phyloP scores from a whole-genome alignment of 2,888 invertebrate species.

The Metallyticus violacea region DNA sequence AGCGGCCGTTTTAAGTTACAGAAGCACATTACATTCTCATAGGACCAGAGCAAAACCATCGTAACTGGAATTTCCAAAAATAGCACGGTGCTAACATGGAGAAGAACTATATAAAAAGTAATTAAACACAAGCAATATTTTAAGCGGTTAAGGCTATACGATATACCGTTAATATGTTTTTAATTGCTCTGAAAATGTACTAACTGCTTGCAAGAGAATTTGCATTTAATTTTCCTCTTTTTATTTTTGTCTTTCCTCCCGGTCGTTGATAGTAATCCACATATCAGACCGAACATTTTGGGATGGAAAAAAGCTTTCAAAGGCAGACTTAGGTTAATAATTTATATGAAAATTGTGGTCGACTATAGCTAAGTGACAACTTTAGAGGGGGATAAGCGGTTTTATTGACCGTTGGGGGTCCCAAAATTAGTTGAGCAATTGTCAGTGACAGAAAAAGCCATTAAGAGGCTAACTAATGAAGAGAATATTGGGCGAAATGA shows the following conservation, averaged over 20 bases:
- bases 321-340: background rate
- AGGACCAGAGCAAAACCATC: too few species aligned
- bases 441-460: constrained; percentile 23
- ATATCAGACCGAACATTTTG: background rate
- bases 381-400: background rate
- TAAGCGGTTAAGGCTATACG: too few species aligned
- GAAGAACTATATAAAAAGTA: too few species aligned
- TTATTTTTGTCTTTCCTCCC: background rate
- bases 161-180: background rate
- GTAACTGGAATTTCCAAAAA: too few species aligned
- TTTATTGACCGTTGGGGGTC: background rate
- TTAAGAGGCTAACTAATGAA: constrained; percentile 23
- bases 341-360: background rate
- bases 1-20: too few species aligned
- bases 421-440: constrained; percentile 22
- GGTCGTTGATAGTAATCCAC: background rate
- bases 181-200: background rate
- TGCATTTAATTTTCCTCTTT: too few species aligned
- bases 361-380: background rate
- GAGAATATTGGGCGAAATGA: background rate
- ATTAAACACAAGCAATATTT: too few species aligned
- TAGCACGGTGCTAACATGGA: too few species aligned
- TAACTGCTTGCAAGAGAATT: background rate
- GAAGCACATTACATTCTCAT: too few species aligned
- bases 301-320: background rate